Evolutionary conservation across 2,113 vertebrate species (phyloP), one percentile per base, ranked within the genome.

Genomic region (Bambusicola thoracicus): DNA sequence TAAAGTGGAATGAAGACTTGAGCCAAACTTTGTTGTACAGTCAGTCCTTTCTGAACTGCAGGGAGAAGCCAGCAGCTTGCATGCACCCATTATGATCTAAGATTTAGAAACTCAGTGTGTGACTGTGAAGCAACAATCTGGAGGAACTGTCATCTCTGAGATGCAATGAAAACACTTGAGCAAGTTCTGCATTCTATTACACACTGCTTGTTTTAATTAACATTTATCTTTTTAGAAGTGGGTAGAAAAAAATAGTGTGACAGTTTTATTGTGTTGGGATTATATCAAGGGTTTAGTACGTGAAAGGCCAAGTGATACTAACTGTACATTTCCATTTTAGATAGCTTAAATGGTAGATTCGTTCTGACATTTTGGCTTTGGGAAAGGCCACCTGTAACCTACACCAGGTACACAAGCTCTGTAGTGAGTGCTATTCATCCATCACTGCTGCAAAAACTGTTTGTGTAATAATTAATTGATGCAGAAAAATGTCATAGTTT

Each of bases 131-230:
- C 21, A 92, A 58, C 38, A 90, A 85, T 89, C 38, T 85, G 76
- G 53, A 85, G 14, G 55, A 89, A 93, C 51, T 93, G 19, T 95
- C 76, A 67, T 91, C 56, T 92, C 62, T 88, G 81, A 96, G 92
- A 90, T 86, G 77, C 75, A 81, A 53, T 18, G 29, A 95, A 18
- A 40, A 80, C 44, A 75, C 22, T 83, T 67, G 40, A 90, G 18
- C 27, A 86, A 79, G 11, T 85, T 93, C 92, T 92, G 87, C 67
- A 90, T 94, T 59, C 8, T 44, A 40, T 76, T 92, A 89, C 51
- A 75, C 58, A 13, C 80, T 75, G 14, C 63, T 95, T 95, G 43
- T 65, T 96, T 93, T 92, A 95, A 93, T 92, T 95, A 94, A 95
- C 48, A 22, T 38, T 29, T 81, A 41, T 67, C 56, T 73, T 91